Evolutionary conservation across 2,113 vertebrate genomes (phyloP).

Genomic region (Acrocephalus arundinaceus): DNA sequence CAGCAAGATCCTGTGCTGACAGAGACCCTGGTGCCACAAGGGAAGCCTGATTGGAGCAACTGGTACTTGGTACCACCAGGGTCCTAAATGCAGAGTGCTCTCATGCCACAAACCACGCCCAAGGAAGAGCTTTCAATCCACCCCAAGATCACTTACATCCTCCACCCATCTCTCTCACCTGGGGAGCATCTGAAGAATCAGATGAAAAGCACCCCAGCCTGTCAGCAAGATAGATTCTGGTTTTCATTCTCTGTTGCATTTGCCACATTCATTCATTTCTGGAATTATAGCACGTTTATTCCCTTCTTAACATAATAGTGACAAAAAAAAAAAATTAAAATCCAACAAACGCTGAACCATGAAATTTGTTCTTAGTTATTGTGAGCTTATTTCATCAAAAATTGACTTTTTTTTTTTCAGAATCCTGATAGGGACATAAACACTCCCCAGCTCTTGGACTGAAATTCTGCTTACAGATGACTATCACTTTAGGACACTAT

Average conservation of each 20-base stretch:
- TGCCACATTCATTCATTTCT: background rate
- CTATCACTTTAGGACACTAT: background rate
- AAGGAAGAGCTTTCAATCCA: background rate
- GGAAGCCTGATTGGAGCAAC: background rate
- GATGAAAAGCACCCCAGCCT: background rate
- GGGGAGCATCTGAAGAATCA: background rate
- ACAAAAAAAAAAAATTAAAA: background rate
- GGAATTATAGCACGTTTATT: background rate
- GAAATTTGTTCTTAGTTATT: background rate
- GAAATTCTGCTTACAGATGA: background rate
- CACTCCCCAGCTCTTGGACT: background rate
- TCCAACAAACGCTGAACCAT: fast-evolving
- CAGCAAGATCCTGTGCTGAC: background rate
- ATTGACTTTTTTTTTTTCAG: background rate
- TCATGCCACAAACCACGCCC: background rate
- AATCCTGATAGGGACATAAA: background rate
- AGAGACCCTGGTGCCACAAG: background rate
- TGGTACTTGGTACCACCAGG: background rate
- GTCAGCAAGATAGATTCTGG: background rate
- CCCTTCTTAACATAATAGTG: background rate
- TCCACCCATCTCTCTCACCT: background rate
- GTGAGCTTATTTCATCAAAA: background rate
- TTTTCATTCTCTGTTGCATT: background rate
- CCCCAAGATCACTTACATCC: background rate
- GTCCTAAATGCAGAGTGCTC: background rate